Evolutionary conservation across 2,797 vertebrate genomes (phyloP), one percentile per base, ranked within the genome.

Genomic region (Sciaenops ocellatus): DNA sequence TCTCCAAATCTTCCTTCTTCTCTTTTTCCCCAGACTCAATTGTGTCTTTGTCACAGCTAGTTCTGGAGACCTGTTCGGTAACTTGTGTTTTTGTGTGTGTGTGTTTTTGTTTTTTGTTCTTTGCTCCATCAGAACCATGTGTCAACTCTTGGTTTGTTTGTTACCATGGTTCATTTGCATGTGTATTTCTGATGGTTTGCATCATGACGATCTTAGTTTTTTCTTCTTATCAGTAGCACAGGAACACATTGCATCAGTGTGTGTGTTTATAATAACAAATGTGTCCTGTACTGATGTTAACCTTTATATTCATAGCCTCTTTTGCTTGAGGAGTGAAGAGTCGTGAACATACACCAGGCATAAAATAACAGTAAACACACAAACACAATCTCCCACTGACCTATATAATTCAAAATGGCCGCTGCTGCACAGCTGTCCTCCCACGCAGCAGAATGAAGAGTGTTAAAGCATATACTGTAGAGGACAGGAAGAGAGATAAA

Each of bases 21-120:
- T 80, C 59, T 91, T 86, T 86, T 82, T 89, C 85, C 88, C 62
- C 93, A 96, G 96, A 96, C 89, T 96, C 96, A 54, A 91, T 96
- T 93, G 88, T 96, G 78, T 96, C 95, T 90, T 90, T 96, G 87
- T 96, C 95, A 77, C 91, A 96, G 90, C 94, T 96, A 71, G 89
- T 93, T 89, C 93, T 96, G 94, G 95, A 96, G 87, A 94, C 92
- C 78, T 94, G 92, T 87, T 85, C 18, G 95, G 95, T 95, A 95
- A 96, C 83, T 67, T n/a, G 3, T 76, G n/a, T 78, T 56, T 88
- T 18, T 79, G 63, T 80, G 82, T 80, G 69, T 80, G 41, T 38
- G 34, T 38, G 34, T 38, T 88, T 20, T 79, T 80, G 28, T 79
- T 22, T 17, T 12, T 10, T 1, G 46, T 10, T 63, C 26, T 77